These are phyloP conservation scores for Orthosia incerta DNA, from an alignment of 2,888 invertebrate species.

Conservation along the genomic window DNA sequence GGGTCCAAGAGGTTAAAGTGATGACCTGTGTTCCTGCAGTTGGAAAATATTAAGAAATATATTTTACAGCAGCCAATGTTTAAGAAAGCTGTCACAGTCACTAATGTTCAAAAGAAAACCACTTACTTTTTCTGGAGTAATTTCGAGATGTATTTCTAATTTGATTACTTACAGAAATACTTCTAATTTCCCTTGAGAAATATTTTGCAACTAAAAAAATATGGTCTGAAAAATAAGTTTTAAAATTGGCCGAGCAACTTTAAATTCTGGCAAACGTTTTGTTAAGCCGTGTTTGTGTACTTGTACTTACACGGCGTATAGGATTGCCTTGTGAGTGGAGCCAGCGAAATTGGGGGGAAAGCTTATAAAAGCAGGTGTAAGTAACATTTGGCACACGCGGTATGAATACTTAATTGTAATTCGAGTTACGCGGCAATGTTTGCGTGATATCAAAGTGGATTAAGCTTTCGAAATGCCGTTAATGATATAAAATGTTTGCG, in stretches of 20 bases:
- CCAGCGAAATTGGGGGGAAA: slow-evolving; percentile 38
- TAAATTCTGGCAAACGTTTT: slow-evolving; percentile 36
- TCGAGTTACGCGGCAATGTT: slow-evolving; percentile 55
- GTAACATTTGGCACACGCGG: slow-evolving; percentile 57
- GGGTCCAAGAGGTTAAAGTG: too few relatives aligned
- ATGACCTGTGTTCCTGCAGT: not conserved
- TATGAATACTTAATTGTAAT: slow-evolving; percentile 66
- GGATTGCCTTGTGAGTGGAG: slow-evolving; percentile 39
- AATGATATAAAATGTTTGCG: slow-evolving; percentile 47
- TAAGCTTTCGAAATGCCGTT: slow-evolving; percentile 54
- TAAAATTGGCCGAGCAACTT: slow-evolving; percentile 25
- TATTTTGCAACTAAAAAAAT: slow-evolving; percentile 39
- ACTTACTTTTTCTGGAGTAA: slow-evolving; percentile 24
- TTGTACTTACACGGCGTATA: slow-evolving; percentile 31
- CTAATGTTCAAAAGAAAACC: slow-evolving; percentile 27
- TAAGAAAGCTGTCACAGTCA: slow-evolving; percentile 14
- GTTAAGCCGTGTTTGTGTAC: slow-evolving; percentile 31
- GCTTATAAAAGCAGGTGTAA: slow-evolving; percentile 63
- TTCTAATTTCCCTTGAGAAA: slow-evolving; percentile 56
- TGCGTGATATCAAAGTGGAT: slow-evolving; percentile 58
- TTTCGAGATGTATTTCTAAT: slow-evolving; percentile 55
- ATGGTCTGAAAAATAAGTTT: slow-evolving; percentile 37
- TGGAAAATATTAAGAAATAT: not conserved
- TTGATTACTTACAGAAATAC: slow-evolving; percentile 29
- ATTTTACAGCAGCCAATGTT: not conserved